Evolutionary conservation across 2,113 vertebrate species (phyloP).

Genomic region (Neomonachus schauinslandi): DNA sequence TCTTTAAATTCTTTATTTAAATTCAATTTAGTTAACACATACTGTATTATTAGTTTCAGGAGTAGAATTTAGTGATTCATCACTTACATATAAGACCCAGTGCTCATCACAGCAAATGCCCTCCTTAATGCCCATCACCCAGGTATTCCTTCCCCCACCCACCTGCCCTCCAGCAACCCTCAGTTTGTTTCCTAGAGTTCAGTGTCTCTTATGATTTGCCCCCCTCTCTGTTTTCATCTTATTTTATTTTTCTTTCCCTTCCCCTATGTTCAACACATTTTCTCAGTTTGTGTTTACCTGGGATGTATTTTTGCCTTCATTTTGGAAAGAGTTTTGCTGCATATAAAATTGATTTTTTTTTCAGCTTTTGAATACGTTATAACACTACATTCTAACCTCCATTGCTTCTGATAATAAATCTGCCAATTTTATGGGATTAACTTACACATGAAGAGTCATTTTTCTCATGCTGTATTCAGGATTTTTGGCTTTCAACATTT

Average conservation of each 20-base stretch:
- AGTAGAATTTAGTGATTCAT: not conserved
- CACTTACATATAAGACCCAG: not conserved
- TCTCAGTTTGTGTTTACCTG: not conserved
- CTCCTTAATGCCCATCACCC: not conserved
- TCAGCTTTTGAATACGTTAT: not conserved
- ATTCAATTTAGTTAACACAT: not conserved
- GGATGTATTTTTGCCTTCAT: not conserved
- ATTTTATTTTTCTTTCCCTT: not conserved
- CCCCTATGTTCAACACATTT: not conserved
- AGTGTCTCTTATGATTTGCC: not conserved
- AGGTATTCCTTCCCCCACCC: not conserved
- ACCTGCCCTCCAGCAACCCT: not conserved
- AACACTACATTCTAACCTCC: not conserved
- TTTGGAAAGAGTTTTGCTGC: not conserved
- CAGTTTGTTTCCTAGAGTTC: not conserved
- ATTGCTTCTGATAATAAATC: not conserved
- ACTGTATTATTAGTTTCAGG: not conserved
- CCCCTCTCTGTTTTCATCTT: not conserved
- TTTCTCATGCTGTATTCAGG: not conserved
- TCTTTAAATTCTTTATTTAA: not conserved
- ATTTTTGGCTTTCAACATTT: not conserved
- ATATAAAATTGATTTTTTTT: not conserved
- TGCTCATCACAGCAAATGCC: not conserved
- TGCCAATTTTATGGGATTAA: not conserved
- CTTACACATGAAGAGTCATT: not conserved